phyloP scores from a whole-genome alignment of 2,888 invertebrate species.

The Cerceris rybyensis region DNA sequence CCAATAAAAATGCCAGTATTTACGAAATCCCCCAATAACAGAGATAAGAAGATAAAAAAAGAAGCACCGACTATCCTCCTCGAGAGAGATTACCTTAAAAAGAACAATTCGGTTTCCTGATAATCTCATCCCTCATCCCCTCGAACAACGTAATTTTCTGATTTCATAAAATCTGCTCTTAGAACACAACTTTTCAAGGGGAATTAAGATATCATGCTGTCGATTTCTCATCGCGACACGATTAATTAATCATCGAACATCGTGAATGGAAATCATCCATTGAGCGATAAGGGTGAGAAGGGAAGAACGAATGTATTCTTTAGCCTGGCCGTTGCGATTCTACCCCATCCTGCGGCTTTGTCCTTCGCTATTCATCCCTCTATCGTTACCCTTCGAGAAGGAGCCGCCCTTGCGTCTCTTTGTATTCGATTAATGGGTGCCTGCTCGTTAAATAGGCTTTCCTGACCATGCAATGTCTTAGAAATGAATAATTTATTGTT shows the following conservation, averaged over 20 bases:
- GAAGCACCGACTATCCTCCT: slow-evolving; percentile 14
- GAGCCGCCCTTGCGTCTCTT: slow-evolving; percentile 4
- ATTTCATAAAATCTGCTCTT: slow-evolving; percentile 18
- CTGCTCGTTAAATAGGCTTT: background rate
- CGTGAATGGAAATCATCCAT: slow-evolving; percentile 4
- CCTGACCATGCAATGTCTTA: too few species aligned
- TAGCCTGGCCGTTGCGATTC: background rate
- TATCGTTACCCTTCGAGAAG: background rate
- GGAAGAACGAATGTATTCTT: slow-evolving; percentile 11
- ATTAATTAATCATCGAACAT: slow-evolving; percentile 27
- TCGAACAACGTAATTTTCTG: slow-evolving; percentile 37
- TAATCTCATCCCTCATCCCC: slow-evolving; percentile 39
- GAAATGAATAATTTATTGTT: too few species aligned
- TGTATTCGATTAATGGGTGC: background rate
- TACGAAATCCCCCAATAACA: slow-evolving; percentile 6
- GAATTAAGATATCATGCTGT: slow-evolving; percentile 22
- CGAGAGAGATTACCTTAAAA: background rate
- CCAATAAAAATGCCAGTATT: slow-evolving; percentile 33
- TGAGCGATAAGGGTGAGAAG: background rate
- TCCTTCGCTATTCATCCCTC: background rate
- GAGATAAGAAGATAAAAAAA: slow-evolving; percentile 25
- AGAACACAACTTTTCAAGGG: slow-evolving; percentile 23
- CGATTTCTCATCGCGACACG: slow-evolving; percentile 16
- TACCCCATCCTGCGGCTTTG: background rate
- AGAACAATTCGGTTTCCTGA: slow-evolving; percentile 24